Percentiles rank a stretch among this genome's conserved stretches.
These are phyloP conservation scores for Darevskia mixta DNA, from an alignment of 2,797 vertebrate species.

Conservation along the genomic window DNA sequence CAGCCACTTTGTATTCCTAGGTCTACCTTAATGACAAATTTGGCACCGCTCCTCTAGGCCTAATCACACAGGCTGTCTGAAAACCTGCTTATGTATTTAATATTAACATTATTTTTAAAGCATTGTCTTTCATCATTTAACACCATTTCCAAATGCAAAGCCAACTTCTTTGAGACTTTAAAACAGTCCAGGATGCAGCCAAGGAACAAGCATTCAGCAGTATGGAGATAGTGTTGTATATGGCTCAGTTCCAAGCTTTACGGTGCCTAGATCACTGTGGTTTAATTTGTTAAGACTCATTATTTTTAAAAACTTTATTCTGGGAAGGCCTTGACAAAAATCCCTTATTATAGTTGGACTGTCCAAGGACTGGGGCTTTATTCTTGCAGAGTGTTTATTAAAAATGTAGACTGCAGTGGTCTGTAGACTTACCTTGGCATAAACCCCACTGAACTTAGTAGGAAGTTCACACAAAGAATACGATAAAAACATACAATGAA, in stretches of 20 bases:
- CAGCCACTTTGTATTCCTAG: neutral
- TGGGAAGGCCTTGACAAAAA: neutral
- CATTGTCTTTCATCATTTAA: conserved; percentile 19
- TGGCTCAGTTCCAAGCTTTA: neutral
- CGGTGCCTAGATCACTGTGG: neutral
- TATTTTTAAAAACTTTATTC: neutral
- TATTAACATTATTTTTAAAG: conserved; percentile 2
- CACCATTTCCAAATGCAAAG: neutral
- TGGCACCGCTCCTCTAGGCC: conserved; percentile 34
- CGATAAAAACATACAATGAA: too few relatives aligned
- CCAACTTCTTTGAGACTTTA: conserved; percentile 4
- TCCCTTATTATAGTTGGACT: neutral
- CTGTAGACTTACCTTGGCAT: neutral
- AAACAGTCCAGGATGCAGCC: neutral
- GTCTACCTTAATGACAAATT: conserved; percentile 35
- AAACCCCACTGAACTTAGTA: neutral
- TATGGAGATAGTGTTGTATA: neutral
- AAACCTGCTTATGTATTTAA: neutral
- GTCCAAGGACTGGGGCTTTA: neutral
- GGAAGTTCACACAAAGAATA: neutral
- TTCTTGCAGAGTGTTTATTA: neutral
- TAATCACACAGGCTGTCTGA: conserved; percentile 19
- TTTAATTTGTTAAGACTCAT: neutral
- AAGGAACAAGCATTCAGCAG: neutral
- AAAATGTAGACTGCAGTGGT: neutral